Evolutionary conservation across 2,113 vertebrate species (phyloP).

Genomic region (Centropus unirufus): DNA sequence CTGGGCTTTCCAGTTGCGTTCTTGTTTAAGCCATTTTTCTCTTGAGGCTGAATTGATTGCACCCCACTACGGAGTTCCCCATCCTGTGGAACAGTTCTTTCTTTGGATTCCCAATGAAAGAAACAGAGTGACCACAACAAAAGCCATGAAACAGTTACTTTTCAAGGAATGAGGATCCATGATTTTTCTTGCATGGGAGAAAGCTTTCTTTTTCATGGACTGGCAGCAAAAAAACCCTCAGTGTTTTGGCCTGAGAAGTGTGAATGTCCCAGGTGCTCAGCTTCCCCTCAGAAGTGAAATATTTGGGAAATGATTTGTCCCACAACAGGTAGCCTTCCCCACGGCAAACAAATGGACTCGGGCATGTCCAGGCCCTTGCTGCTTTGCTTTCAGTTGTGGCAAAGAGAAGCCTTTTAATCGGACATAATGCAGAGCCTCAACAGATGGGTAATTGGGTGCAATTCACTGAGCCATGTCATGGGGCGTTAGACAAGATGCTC

Average conservation of each 20-base stretch:
- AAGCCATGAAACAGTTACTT: neutral
- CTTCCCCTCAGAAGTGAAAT: neutral
- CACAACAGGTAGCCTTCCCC: accelerated
- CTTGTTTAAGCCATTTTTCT: neutral
- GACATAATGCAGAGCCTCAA: neutral
- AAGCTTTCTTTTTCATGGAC: neutral
- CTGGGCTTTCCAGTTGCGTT: neutral
- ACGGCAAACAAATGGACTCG: neutral
- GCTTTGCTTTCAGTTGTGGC: neutral
- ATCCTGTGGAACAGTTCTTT: neutral
- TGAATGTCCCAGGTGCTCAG: neutral
- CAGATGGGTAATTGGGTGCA: neutral
- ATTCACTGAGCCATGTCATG: accelerated
- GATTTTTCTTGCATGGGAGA: neutral
- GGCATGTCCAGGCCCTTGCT: accelerated
- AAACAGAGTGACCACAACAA: neutral
- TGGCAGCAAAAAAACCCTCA: accelerated
- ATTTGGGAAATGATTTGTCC: neutral
- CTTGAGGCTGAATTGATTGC: neutral
- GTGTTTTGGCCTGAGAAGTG: neutral
- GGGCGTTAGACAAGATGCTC: neutral
- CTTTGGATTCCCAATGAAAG: neutral
- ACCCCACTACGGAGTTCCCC: neutral
- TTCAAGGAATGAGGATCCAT: neutral
- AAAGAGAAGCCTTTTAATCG: neutral